Base-by-base conservation (phyloP, 2,888 invertebrate species). In the Campoletis raptor region DNA sequence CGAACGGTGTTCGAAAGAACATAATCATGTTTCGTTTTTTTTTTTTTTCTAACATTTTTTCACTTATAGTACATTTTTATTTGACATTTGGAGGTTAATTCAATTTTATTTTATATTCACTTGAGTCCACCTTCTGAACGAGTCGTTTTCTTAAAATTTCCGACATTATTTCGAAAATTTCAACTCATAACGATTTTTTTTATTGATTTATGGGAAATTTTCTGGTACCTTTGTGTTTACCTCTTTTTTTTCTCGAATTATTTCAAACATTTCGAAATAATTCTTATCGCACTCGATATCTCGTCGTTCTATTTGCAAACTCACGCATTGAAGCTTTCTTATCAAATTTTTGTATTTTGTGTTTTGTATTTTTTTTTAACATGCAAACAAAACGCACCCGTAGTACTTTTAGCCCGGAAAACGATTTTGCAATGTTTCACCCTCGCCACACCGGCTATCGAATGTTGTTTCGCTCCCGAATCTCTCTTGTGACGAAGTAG, bases 381-480 rank as follows among this genome's bases (percentile, higher is more conserved):
- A 45, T 18, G 52, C 69, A 76, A 74, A 74, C 61, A 69, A 57
- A 74, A 67, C 48, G n/a, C 24, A 12, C 64, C 0, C 30, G 37
- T 21, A 57, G 48, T 45, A 48, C 30, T 40, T 78, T 40, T 36
- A 67, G 21, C 73, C 73, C 64, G 69, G 48, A 79, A 83, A 72
- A 64, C 15, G 52, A 37, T 66, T 67, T 83, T 36, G 72, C 73
- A 69, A 67, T 48, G 45, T 37, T 69, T 69, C 24, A 42, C n/a
- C 30, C 57, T 79, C 73, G 73, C 40, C 42, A 24, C 21, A 54
- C n/a, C 36, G 54, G 18, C 40, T 52, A 30, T 77, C 45, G n/a
- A 61, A 45, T 45, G 48, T 48, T 45, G 10, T 69, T 45, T 69
- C 6, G 4, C 69, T 42, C 69, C 45, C 66, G 3, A n/a, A 15